Base-by-base conservation (phyloP, 2,113 vertebrate species). In the Poeciliopsis turrubarensis region DNA sequence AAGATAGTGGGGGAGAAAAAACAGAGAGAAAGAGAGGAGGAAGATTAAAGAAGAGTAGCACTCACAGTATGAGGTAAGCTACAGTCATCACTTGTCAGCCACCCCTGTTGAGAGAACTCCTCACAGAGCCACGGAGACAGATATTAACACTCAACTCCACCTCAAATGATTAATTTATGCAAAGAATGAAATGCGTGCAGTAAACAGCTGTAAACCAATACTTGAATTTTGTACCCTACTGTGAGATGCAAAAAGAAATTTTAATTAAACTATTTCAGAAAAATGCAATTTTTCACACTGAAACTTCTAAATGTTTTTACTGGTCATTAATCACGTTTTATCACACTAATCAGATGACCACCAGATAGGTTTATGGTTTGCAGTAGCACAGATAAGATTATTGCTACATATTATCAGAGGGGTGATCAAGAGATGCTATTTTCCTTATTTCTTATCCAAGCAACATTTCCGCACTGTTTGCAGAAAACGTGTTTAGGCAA, bases 21-120 rank as follows among this genome's bases (percentile, higher is more conserved):
- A 89, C 72, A 84, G 61, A 79, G 84, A 79, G 67, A 73, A 70
- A 81, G 65, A 85, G 82, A 75, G 47, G 68, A 70, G 82, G 66
- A 64, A 84, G 92, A 91, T 92, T 92, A 93, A 91, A 91, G 81
- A 88, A 86, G 89, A 87, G 89, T 57, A 76, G 77, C 78, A 65
- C 70, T 83, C 91, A 25, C 92, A 87, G 90, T 86, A 82, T 91
- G 91, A 85, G 89, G 88, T 91, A 92, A 92, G 88, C 85, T 77
- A 79, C 85, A 89, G 85, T 78, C 87, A 65, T 83, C 83, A 84
- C 88, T 87, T 89, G 92, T 92, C 92, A 93, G 72, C 81, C 76
- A 77, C 88, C 88, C 86, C 80, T 78, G 78, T 75, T 88, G 84
- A 84, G 86, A 77, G 80, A 80, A 79, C 90, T 88, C 86, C 89